Conservation (phyloP, 2,888 invertebrate species). For the Ceramica pisi region DNA sequence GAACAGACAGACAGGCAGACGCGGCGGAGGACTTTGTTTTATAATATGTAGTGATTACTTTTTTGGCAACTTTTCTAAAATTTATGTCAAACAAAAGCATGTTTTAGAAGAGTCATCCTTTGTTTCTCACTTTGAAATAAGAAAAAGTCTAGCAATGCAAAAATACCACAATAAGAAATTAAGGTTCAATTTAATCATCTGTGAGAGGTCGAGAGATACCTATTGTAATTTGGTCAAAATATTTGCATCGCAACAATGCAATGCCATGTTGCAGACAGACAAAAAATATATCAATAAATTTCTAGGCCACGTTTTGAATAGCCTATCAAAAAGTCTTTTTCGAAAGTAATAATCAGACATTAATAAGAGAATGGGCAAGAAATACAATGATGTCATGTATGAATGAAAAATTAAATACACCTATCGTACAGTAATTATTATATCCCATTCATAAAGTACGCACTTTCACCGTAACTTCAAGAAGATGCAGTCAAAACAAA, state of each 20-base stretch:
- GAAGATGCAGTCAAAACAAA: slow-evolving; percentile 25
- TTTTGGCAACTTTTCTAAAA: no score
- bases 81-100: no score
- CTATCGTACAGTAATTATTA: slow-evolving; percentile 11
- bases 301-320: slow-evolving; percentile 7
- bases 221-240: slow-evolving; percentile 25
- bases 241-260: slow-evolving; percentile 21
- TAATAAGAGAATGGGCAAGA: background rate
- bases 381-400: slow-evolving; percentile 13
- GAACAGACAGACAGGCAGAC: no score
- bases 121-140: background rate
- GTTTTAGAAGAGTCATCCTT: background rate
- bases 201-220: background rate
- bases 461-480: slow-evolving; percentile 41
- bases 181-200: background rate
- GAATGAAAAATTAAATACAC: slow-evolving; percentile 10
- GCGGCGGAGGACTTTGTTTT: no score
- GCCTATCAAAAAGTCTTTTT: background rate
- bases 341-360: slow-evolving; percentile 16
- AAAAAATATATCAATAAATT: slow-evolving; percentile 29
- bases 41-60: no score
- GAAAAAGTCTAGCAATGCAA: background rate
- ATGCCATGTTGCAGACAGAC: slow-evolving; percentile 11
- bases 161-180: slow-evolving; percentile 9
- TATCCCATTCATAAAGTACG: slow-evolving; percentile 16